Percentiles rank a stretch among this genome's conserved stretches.
Evolutionary conservation across 2,113 vertebrate species (phyloP).

Genomic region (Gallinago media): DNA sequence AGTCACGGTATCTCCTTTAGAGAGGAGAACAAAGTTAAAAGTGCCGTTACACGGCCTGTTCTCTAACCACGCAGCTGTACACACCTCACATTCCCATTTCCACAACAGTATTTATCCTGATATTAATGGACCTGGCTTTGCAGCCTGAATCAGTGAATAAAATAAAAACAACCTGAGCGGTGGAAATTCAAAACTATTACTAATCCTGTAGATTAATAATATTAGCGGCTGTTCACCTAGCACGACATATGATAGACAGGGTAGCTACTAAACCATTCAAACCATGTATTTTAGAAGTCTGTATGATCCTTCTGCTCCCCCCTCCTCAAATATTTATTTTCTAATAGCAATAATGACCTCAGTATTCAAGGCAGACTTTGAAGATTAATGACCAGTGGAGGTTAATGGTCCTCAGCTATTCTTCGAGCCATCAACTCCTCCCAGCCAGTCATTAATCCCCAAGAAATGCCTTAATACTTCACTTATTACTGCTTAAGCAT

Average conservation of each 20-base stretch:
- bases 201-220: not conserved
- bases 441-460: conserved; percentile 66
- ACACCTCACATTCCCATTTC: not conserved
- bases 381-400: conserved; percentile 65
- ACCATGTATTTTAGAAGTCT: not conserved
- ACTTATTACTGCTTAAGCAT: conserved; percentile 63
- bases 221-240: not conserved
- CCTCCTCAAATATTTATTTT: conserved; percentile 68
- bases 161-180: not conserved
- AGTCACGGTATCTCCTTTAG: fast-evolving
- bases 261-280: not conserved
- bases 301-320: not conserved
- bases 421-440: conserved; percentile 65
- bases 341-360: conserved; percentile 53
- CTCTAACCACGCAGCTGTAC: not conserved
- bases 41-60: not conserved
- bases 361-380: conserved; percentile 15
- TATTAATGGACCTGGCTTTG: not conserved
- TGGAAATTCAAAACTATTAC: not conserved
- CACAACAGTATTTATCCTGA: not conserved
- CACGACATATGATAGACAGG: not conserved
- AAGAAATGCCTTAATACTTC: conserved; percentile 61
- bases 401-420: conserved; percentile 67
- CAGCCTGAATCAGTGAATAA: not conserved
- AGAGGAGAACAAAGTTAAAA: not conserved